A percentile compares a stretch with the other conserved stretches of the same genome.
phyloP scores from a whole-genome alignment of 1,140 invertebrate species.

The Eupristina koningsbergeri region DNA sequence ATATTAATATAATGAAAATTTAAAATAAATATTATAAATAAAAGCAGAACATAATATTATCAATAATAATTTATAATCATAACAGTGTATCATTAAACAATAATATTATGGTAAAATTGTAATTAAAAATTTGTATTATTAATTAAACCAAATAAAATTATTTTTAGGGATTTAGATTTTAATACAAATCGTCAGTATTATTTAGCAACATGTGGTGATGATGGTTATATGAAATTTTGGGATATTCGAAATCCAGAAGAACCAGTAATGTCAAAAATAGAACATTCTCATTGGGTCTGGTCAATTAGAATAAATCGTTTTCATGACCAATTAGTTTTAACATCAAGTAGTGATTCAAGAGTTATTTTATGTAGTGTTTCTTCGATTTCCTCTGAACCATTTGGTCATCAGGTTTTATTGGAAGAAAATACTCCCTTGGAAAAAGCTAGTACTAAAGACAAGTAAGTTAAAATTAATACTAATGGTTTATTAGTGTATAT shows the following conservation, averaged over 20 bases:
- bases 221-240: constrained; percentile 96
- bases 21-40: background rate
- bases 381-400: constrained; percentile 89
- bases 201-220: constrained; percentile 94
- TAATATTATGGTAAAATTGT: too few relatives aligned
- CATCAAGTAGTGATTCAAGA: constrained; percentile 94
- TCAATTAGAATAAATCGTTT: constrained; percentile 94
- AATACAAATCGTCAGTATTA: constrained; percentile 97
- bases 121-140: background rate
- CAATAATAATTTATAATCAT: too few relatives aligned
- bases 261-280: constrained; percentile 85
- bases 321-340: constrained; percentile 96
- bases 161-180: constrained; percentile 89
- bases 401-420: constrained; percentile 74
- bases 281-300: constrained; percentile 99
- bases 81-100: too few relatives aligned
- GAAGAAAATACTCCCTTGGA: constrained; percentile 67
- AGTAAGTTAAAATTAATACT: constrained; percentile 56
- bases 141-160: background rate
- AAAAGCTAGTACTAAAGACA: constrained; percentile 65
- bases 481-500: background rate
- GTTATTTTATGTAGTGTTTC: constrained; percentile 90
- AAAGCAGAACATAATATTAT: too few relatives aligned
- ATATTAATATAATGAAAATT: background rate
- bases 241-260: constrained; percentile 88